Evolutionary conservation across 2,113 vertebrate genomes (phyloP), one percentile per base, ranked within the genome.

Genomic region (Passer montanus): DNA sequence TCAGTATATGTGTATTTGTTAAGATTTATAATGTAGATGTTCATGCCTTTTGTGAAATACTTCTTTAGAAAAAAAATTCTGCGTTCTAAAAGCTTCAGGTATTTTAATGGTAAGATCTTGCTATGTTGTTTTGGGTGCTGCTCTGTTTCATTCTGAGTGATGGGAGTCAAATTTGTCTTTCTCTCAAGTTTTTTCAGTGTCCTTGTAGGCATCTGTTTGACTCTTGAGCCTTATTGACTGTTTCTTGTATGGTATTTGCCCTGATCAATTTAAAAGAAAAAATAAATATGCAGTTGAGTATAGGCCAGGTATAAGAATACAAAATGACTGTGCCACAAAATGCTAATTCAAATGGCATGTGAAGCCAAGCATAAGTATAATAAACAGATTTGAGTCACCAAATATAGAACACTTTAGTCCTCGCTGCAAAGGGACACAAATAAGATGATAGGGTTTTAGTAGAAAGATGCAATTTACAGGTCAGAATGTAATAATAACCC

Each of bases 371-470:
- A 97, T 96, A 97, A 95, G 97, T 95, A 98, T 98, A 98, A 98
- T 98, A 98, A 98, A 98, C 97, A 98, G 98, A 98, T 98, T 98
- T 97, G 97, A 98, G 97, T 97, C 97, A 97, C 98, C 98, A 98
- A 98, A 98, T 98, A 98, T 97, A 98, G 98, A 98, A 97, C 79
- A 89, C 91, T 94, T 93, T 73, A 86, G 96, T 97, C 97, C 97
- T 97, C 90, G 97, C 97, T 98, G 98, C 98, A 98, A 97, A 98
- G 91, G 96, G 97, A 97, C 97, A 94, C 97, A 75, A 97, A 96
- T 98, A 93, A 98, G 98, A 98, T 98, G 98, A 98, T 97, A 97
- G 97, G 97, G 97, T 98, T 95, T 98, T 98, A 98, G 97, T 90
- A 66, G 97, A 97, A 98, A 98, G 98, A 98, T 98, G 96, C 98